A percentile compares a stretch with the other conserved stretches of the same genome.
These are phyloP conservation scores for Limnephilus rhombicus DNA, from an alignment of 2,888 invertebrate genomes.

Conservation along the genomic window DNA sequence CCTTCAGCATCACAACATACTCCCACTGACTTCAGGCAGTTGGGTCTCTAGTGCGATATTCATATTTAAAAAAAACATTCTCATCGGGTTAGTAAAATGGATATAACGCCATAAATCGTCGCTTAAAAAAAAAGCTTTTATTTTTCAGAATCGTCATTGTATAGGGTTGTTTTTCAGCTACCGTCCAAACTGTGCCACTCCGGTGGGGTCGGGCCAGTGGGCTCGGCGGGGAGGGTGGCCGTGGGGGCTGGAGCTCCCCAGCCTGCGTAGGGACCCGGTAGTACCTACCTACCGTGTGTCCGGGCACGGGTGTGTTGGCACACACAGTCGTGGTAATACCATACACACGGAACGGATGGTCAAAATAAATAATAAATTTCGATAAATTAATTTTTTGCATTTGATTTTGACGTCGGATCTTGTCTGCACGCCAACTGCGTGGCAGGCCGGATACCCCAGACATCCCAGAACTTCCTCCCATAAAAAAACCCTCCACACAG, in stretches of 20 bases:
- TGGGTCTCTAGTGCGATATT: too few species aligned
- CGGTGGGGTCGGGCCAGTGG: not conserved
- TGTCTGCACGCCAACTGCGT: too few species aligned
- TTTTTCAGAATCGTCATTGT: not conserved
- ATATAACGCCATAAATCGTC: not conserved
- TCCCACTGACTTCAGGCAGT: too few species aligned
- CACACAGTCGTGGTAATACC: not conserved
- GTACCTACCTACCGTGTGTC: constrained; percentile 63
- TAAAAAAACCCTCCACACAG: too few species aligned
- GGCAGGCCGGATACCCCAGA: too few species aligned
- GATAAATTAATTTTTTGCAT: too few species aligned
- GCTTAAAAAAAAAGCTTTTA: not conserved
- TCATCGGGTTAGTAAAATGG: not conserved
- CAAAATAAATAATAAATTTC: not conserved
- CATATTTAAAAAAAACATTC: not conserved
- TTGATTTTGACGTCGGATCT: too few species aligned
- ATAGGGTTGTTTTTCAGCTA: not conserved
- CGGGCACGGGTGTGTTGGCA: constrained; percentile 66
- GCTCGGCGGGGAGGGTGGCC: constrained; percentile 42
- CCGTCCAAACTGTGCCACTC: constrained; percentile 29
- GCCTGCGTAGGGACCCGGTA: not conserved
- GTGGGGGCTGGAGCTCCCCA: constrained; percentile 68
- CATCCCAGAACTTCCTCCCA: too few species aligned
- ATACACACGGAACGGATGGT: not conserved
- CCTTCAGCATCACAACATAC: too few species aligned